Base-by-base conservation (phyloP, 92 coral and sea anemone genomes). In the Phenganax stokvisi region DNA sequence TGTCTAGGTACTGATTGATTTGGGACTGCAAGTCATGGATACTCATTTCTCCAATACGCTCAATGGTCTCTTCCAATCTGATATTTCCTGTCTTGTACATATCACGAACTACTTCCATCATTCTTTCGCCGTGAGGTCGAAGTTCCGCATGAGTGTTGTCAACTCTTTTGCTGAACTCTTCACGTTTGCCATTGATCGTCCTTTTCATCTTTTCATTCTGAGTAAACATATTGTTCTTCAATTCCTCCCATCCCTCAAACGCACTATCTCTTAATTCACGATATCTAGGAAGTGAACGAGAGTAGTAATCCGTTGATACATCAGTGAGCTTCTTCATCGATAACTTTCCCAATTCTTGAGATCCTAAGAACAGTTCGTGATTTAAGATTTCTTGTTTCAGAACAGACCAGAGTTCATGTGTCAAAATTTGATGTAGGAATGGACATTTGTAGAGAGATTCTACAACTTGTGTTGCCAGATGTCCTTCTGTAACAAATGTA, bases 391-490 rank as follows among this genome's bases (percentile, higher is more conserved):
- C 97, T 28, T 94, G 89, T 10, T 84, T 76, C 31, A 89, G 87
- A 28, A 85, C 90, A 56, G 83, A 57, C 97, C 92, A 92, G 79
- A 86, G 84, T 83, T 88, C 90, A 37, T 94, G 94, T 47, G 60
- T 71, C 55, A 85, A 51, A 75, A 90, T 80, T 64, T 87, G 73
- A 57, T 87, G 88, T 54, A 89, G 57, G 54, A 93, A 83, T 3
- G 97, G 83, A 64, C 20, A 79, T 54, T 11, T 63, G 15, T 62
- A 15, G 3, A 79, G 83, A 8, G 73, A 79, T 79, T 79, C 54
- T 15, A 13, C 10, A 51, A 79, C 57, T 27, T 16, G 44, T 16
- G 15, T 13, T 29, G 47, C 9, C 83, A 79, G 13, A 31, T 73
- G 17, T 1, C 55, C 77, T 52, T 73, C 30, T 6, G 58, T 16